phyloP scores from a whole-genome alignment of 2,113 vertebrate species.

The Phaethon lepturus region DNA sequence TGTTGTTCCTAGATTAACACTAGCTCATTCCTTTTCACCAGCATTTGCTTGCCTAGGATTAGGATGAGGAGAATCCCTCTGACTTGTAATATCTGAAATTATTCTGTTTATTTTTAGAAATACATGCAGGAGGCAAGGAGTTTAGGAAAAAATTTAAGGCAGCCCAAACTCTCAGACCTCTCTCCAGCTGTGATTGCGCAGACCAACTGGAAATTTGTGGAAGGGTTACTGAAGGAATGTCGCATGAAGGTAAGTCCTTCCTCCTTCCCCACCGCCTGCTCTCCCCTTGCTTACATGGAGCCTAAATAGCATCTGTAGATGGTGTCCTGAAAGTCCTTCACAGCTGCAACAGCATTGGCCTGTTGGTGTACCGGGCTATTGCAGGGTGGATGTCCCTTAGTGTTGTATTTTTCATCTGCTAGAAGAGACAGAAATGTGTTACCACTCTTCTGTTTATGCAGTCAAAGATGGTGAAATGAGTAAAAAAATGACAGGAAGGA shows the following conservation, averaged over 20 bases:
- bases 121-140: constrained; percentile 87
- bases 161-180: constrained; percentile 92
- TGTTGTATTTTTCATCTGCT: background rate
- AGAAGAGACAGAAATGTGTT: background rate
- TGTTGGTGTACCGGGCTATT: background rate
- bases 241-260: constrained; percentile 88
- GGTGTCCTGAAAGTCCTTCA: background rate
- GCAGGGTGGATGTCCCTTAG: background rate
- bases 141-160: constrained; percentile 89
- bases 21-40: constrained; percentile 3
- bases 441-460: background rate
- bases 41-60: constrained; percentile 34
- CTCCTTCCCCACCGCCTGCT: background rate
- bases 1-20: background rate
- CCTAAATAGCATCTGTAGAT: background rate
- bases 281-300: background rate
- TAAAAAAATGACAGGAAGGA: background rate
- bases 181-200: constrained; percentile 91
- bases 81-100: constrained; percentile 36
- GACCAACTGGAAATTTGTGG: constrained; percentile 94
- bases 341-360: background rate
- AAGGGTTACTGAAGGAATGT: constrained; percentile 94
- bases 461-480: background rate
- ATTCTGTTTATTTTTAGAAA: constrained; percentile 81
- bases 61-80: background rate